Conservation (phyloP, 2,888 invertebrate species). For the Coremacera marginata region DNA sequence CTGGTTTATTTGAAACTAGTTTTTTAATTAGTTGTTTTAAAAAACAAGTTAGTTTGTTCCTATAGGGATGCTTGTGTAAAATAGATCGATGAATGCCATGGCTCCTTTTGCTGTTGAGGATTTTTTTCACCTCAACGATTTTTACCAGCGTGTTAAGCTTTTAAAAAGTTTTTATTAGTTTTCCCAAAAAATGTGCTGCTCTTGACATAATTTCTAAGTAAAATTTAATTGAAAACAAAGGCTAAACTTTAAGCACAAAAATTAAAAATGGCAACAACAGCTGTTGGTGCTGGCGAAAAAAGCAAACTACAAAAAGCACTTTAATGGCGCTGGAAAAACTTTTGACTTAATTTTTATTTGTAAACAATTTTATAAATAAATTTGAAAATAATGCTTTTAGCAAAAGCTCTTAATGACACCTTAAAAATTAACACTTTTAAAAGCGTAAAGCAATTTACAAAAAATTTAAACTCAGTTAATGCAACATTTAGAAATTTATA, state of each 20-base stretch:
- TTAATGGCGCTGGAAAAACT: neutral
- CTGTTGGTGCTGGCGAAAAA: neutral
- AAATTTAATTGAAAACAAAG: neutral
- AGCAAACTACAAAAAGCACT: neutral
- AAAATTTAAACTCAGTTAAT: too few relatives aligned
- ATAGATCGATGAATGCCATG: neutral
- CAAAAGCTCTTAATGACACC: too few relatives aligned
- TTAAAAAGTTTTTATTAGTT: neutral
- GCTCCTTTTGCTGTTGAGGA: neutral
- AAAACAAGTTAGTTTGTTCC: too few relatives aligned
- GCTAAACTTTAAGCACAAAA: neutral
- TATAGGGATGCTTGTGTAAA: neutral
- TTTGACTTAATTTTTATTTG: neutral
- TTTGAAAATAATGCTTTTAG: too few relatives aligned
- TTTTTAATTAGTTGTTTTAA: too few relatives aligned
- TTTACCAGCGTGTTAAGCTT: neutral
- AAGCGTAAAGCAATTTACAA: too few relatives aligned
- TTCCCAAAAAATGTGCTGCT: neutral
- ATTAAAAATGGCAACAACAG: neutral
- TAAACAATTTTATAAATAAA: too few relatives aligned
- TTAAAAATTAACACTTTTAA: too few relatives aligned
- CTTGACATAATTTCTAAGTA: constrained; percentile 17
- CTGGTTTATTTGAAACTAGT: too few relatives aligned
- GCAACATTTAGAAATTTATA: too few relatives aligned
- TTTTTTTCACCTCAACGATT: neutral